Conservation (phyloP, 2,797 vertebrate genomes). For the Spheniscus humboldti region DNA sequence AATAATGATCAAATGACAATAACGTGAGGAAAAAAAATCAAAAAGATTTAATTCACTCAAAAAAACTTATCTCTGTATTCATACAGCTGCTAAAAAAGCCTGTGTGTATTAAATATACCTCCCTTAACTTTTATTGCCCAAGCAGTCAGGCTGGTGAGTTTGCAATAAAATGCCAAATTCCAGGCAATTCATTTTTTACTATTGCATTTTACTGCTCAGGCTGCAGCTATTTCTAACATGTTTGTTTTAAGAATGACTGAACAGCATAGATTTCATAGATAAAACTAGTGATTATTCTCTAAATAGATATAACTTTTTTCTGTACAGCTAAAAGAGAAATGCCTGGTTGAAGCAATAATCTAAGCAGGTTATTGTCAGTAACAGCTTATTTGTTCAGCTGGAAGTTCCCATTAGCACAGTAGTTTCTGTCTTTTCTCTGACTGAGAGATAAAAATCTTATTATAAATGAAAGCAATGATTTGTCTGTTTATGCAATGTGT, state of each 20-base stretch:
- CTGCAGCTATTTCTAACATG: neutral
- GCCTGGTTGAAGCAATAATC: neutral
- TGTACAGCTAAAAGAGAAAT: neutral
- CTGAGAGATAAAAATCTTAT: neutral
- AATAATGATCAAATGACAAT: neutral
- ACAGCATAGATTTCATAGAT: neutral
- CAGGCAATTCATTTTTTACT: neutral
- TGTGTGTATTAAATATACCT: neutral
- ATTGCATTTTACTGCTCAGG: neutral
- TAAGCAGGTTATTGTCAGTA: neutral
- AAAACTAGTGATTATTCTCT: neutral
- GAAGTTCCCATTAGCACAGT: neutral
- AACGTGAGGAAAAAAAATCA: neutral
- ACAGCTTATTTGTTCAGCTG: neutral
- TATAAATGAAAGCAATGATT: neutral
- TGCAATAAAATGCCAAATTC: neutral
- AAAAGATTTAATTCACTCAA: neutral
- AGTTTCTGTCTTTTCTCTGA: neutral
- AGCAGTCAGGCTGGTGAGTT: neutral
- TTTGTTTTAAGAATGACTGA: slow-evolving; percentile 7
- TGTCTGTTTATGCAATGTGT: neutral
- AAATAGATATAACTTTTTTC: neutral
- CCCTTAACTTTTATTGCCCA: neutral
- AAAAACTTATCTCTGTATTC: fast-evolving
- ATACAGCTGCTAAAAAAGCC: neutral